Evolutionary conservation across 2,888 invertebrate genomes (phyloP), one percentile per base, ranked within the genome.

Genomic region (Machimus rusticus): DNA sequence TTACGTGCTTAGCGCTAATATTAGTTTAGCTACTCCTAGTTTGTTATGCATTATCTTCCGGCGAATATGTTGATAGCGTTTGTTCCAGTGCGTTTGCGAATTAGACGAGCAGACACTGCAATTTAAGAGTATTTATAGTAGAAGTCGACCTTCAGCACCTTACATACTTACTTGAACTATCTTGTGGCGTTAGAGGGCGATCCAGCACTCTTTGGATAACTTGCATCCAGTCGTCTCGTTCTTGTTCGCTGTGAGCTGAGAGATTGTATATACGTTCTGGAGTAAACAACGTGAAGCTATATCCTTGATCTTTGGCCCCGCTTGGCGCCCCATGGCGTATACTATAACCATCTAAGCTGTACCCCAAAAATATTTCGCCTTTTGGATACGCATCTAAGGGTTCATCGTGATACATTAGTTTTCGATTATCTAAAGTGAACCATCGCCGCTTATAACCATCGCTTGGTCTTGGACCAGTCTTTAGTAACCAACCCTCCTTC

Each of bases 321-420:
- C 93, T 93, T 1, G 95, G 94, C 16, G 95, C 95, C 31, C 96
- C 96, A 76, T 95, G 94, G 89, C 95, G 94, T 51, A 97, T 95
- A 88, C 95, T 94, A 92, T 96, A 98, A 1, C 97, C 96, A 90
- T 96, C 96, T 89, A 95, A 88, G 86, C 88, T 89, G 88, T 94
- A 92, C 91, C 98, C 97, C 89, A 98, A 93, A 92, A 97, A 98
- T 90, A 98, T 96, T 93, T 98, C 98, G 81, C 98, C 98, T 93
- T 97, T 98, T 0, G 98, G 97, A 93, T 96, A 96, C 2, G 98
- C 96, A 91, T 97, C 97, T 91, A 98, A 93, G 1, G 96, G 96
- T 90, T 97, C 97, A 91, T 97, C 96, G 90, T 97, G 97, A 91
- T 98, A 98, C 97, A 98, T 98, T n/a, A 98, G 93, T 92, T 97